phyloP scores from a whole-genome alignment of 1,140 invertebrate species.

The Macrosteles quadrilineatus region DNA sequence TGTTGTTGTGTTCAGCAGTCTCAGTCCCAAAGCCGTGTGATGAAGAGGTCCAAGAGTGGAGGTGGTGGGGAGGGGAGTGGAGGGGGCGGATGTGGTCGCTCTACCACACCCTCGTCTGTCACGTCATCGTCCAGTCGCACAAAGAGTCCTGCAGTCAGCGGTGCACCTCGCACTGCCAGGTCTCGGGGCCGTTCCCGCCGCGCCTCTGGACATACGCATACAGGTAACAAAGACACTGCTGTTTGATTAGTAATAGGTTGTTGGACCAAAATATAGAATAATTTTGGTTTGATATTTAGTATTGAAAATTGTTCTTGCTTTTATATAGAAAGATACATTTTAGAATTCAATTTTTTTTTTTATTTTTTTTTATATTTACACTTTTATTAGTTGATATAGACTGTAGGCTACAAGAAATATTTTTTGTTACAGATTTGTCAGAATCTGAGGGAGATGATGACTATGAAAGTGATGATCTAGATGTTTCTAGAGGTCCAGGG shows the following conservation, averaged over 20 bases:
- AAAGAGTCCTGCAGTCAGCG: slow-evolving; percentile 61
- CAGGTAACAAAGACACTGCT: not conserved
- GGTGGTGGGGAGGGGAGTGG: not conserved
- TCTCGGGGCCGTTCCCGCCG: slow-evolving; percentile 18
- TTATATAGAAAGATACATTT: too few relatives aligned
- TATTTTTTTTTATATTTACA: too few relatives aligned
- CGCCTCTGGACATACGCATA: slow-evolving; percentile 14
- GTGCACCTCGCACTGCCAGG: not conserved
- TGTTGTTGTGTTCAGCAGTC: not conserved
- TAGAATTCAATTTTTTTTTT: too few relatives aligned
- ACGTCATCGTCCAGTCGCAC: slow-evolving; percentile 61
- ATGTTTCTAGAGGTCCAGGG: not conserved
- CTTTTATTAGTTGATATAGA: too few relatives aligned
- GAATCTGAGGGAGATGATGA: slow-evolving; percentile 54
- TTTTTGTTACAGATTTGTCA: slow-evolving; percentile 37
- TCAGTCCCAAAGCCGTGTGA: not conserved
- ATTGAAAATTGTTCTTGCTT: too few relatives aligned
- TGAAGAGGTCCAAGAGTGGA: not conserved
- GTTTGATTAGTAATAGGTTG: not conserved
- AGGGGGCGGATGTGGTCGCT: slow-evolving; percentile 47
- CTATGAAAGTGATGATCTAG: slow-evolving; percentile 41
- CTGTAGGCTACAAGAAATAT: too few relatives aligned
- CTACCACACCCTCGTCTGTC: slow-evolving; percentile 61
- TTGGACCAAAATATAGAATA: slow-evolving; percentile 26
- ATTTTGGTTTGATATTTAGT: too few relatives aligned